Evolutionary conservation across 2,797 vertebrate species (phyloP), one percentile per base, ranked within the genome.

Genomic region (Otolemur crassicaudatus): DNA sequence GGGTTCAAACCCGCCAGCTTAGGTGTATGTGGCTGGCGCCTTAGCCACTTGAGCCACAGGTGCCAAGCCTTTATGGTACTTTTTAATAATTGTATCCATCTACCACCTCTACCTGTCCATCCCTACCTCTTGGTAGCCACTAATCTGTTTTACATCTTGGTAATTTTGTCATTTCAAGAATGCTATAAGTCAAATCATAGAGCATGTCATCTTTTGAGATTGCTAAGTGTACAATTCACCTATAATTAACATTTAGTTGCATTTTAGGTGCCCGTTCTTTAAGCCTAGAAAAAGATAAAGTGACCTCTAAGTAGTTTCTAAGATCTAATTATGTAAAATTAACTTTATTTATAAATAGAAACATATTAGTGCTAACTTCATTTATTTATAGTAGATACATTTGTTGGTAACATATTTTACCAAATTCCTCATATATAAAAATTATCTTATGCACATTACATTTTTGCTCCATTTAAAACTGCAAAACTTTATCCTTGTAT

Each of bases 401-500:
- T 5, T 43, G 11, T 77, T 46, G 46, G 43, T 73, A 86, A 43
- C 4, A 10, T 75, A 20, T 19, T 90, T 93, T 89, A 89, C 37
- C 27, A 92, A 16, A 89, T 90, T 70, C 4, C 20, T 94, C 23
- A 31, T 61, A 60, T 46, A 20, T 83, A 83, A 92, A 93, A 92
- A 77, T 17, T 56, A 61, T 76, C 6, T 75, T 85, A 10, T 25
- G 31, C 17, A 81, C 6, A 13, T 80, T 73, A 73, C 23, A 67
- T 70, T 80, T 86, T 90, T 87, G n/a, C 7, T 87, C 16, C 19
- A 79, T 79, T 76, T 95, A 87, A 87, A 87, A 72, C 17, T 90
- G 2, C 4, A 40, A n/a, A 88, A 89, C 75, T 53, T 80, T 20
- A 25, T 23, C 49, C 82, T 90, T 61, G 25, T 43, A 0, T 63